Percentiles rank a stretch among this genome's conserved stretches.
phyloP scores from a whole-genome alignment of 1,140 invertebrate genomes.

The Andrena cerasifolii region DNA sequence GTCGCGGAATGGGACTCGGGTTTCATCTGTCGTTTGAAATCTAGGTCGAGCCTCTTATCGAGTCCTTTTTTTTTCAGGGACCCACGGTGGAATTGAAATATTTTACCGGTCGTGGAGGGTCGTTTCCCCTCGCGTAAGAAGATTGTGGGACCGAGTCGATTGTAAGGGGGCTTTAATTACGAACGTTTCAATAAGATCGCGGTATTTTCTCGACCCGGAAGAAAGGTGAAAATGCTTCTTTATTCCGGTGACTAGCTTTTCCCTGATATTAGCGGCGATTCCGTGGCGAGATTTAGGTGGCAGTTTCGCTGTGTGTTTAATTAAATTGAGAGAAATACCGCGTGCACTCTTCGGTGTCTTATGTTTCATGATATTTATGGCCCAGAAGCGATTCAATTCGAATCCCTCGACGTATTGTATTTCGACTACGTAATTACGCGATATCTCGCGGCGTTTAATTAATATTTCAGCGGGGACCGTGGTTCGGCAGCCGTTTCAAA shows the following conservation, averaged over 20 bases:
- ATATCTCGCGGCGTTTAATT: constrained; percentile 24
- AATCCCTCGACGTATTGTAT: neutral
- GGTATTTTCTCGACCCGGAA: neutral
- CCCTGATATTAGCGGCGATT: no score
- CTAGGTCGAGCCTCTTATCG: constrained; percentile 29
- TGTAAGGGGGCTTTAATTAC: neutral
- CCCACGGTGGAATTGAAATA: constrained; percentile 41
- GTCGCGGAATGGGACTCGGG: neutral
- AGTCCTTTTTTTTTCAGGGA: constrained; percentile 3
- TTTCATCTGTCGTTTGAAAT: constrained; percentile 15
- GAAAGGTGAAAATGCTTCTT: neutral
- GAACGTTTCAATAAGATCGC: neutral
- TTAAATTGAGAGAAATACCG: neutral
- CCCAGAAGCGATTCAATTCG: neutral
- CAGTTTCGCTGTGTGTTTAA: neutral
- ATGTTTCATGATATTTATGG: neutral
- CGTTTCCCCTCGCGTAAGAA: neutral
- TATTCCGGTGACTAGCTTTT: neutral
- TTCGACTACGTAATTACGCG: neutral
- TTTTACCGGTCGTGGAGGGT: neutral
- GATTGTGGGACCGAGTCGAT: neutral
- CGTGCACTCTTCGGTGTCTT: neutral
- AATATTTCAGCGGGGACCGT: constrained; percentile 3
- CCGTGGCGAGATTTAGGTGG: neutral
- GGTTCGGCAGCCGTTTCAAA: neutral